Conservation (phyloP, 2,888 invertebrate genomes). For the Dasypogon diadema region DNA sequence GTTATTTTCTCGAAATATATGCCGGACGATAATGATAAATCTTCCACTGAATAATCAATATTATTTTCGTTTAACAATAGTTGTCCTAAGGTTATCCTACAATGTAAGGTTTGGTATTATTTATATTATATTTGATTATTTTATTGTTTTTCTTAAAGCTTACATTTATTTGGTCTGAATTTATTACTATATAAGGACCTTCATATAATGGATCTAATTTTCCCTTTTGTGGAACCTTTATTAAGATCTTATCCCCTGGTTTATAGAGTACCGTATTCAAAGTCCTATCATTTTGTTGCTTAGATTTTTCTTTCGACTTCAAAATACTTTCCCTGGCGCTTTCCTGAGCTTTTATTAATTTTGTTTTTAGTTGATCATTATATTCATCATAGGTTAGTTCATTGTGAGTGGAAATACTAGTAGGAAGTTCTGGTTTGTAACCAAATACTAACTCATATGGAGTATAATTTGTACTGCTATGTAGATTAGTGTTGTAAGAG, state of each 20-base stretch:
- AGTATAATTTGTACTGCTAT: not conserved
- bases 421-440: not conserved
- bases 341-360: not conserved
- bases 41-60: not conserved
- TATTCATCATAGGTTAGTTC: constrained; percentile 13
- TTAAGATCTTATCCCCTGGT: not conserved
- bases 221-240: not conserved
- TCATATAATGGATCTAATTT: constrained; percentile 12
- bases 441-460: constrained; percentile 12
- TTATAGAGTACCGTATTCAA: no score
- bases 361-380: constrained; percentile 15
- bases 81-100: not conserved
- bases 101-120: constrained; percentile 20
- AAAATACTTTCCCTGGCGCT: not conserved
- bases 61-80: not conserved
- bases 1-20: not conserved
- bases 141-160: no score
- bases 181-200: constrained; percentile 15
- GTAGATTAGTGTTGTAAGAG: not conserved
- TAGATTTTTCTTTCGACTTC: not conserved
- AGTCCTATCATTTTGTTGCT: not conserved
- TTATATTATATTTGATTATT: not conserved
- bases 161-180: not conserved
- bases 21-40: not conserved
- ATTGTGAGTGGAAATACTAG: not conserved